Conservation (phyloP, 2,113 vertebrate species). For the Podarcis raffonei region DNA sequence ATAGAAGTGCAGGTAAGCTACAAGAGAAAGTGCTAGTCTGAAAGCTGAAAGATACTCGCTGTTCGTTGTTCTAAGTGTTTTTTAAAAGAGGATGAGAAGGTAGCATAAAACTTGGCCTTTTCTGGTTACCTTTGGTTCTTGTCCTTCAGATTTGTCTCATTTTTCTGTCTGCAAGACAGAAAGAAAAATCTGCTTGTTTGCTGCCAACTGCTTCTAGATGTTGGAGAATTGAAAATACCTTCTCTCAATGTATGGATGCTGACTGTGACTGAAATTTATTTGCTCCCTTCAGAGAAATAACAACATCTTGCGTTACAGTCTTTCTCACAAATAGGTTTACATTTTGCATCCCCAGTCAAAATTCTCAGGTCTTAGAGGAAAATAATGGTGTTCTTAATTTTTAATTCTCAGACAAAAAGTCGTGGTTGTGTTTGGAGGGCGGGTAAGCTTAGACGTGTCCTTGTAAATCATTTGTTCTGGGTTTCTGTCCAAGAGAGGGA, state of each 20-base stretch:
- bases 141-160: background rate
- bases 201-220: background rate
- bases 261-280: background rate
- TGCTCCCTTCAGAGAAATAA: background rate
- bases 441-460: background rate
- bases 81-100: background rate
- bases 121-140: background rate
- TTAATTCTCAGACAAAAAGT: background rate
- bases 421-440: background rate
- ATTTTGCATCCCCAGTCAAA: background rate
- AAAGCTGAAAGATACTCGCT: background rate
- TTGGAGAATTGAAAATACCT: background rate
- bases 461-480: background rate
- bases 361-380: constrained; percentile 3
- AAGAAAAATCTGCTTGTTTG: background rate
- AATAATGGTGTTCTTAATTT: background rate
- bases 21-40: background rate
- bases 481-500: background rate
- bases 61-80: background rate
- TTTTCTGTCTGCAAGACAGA: background rate
- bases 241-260: background rate
- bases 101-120: background rate
- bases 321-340: background rate
- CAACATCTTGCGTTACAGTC: background rate
- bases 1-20: constrained; percentile 88